Conservation (phyloP, 1,140 invertebrate species). For the Papilio xuthus region DNA sequence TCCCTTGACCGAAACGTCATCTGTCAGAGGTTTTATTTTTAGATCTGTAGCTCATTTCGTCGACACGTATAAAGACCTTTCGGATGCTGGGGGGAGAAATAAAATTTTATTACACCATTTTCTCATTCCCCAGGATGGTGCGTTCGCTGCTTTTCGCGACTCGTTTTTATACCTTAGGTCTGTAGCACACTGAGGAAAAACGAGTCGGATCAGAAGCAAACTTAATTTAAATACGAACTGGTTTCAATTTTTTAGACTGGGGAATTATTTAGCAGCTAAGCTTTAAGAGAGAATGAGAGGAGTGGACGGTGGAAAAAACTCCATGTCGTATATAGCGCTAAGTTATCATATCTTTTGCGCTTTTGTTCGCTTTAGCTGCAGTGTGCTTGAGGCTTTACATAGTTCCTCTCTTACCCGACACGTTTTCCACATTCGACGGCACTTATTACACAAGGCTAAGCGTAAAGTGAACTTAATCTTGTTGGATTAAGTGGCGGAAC, state of each 20-base stretch:
- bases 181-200: neutral
- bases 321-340: too few relatives aligned
- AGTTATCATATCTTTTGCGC: neutral
- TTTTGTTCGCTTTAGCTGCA: neutral
- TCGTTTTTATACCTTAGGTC: conserved; percentile 24
- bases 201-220: neutral
- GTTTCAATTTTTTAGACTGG: neutral
- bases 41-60: conserved; percentile 34
- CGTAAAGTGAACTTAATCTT: conserved; percentile 38
- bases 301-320: too few relatives aligned
- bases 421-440: conserved; percentile 31
- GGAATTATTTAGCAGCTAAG: too few relatives aligned
- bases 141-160: conserved; percentile 40
- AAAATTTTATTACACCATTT: conserved; percentile 50
- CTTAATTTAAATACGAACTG: neutral
- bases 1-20: conserved; percentile 20
- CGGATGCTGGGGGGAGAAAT: conserved; percentile 40
- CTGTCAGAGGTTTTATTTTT: conserved; percentile 34
- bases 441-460: conserved; percentile 37
- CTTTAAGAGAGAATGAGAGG: too few relatives aligned
- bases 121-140: conserved; percentile 43
- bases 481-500: conserved; percentile 38
- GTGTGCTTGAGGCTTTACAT: neutral
- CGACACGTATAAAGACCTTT: conserved; percentile 41
- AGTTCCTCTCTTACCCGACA: conserved; percentile 29